Conservation (phyloP, 2,113 vertebrate genomes). For the Notothenia coriiceps region DNA sequence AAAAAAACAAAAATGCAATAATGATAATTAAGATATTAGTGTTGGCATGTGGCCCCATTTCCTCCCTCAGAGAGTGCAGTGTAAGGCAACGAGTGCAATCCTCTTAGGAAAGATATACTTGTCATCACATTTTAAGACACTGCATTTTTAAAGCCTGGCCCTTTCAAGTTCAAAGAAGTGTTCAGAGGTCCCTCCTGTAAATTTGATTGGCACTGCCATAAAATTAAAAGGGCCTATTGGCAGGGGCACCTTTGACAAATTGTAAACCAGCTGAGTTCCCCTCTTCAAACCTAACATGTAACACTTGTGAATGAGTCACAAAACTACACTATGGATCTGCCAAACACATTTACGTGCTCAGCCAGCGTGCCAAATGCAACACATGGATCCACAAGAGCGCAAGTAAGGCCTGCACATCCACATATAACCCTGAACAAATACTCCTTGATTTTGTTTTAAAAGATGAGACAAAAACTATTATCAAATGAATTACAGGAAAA, state of each 20-base stretch:
- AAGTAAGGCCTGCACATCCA: conserved; percentile 38
- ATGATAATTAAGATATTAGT: conserved; percentile 37
- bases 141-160: conserved; percentile 43
- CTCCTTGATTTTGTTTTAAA: conserved; percentile 17
- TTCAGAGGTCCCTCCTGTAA: conserved; percentile 50
- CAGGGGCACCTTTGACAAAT: conserved; percentile 60
- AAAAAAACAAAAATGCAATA: conserved; percentile 14
- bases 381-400: conserved; percentile 44
- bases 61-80: conserved; percentile 20
- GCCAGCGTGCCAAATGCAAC: conserved; percentile 62
- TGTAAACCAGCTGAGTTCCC: conserved; percentile 61
- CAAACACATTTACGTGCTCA: conserved; percentile 66
- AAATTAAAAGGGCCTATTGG: conserved; percentile 56
- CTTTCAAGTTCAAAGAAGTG: conserved; percentile 37
- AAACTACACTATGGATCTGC: conserved; percentile 42
- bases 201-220: conserved; percentile 62
- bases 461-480: background rate
- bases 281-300: conserved; percentile 61
- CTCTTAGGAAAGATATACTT: conserved; percentile 64
- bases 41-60: conserved; percentile 35
- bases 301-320: conserved; percentile 70
- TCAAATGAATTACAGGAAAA: background rate
- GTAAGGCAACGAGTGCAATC: conserved; percentile 47
- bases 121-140: conserved; percentile 60
- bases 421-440: conserved; percentile 33